phyloP scores from a whole-genome alignment of 2,113 vertebrate species.

The Tenebrosternarchus preto region DNA sequence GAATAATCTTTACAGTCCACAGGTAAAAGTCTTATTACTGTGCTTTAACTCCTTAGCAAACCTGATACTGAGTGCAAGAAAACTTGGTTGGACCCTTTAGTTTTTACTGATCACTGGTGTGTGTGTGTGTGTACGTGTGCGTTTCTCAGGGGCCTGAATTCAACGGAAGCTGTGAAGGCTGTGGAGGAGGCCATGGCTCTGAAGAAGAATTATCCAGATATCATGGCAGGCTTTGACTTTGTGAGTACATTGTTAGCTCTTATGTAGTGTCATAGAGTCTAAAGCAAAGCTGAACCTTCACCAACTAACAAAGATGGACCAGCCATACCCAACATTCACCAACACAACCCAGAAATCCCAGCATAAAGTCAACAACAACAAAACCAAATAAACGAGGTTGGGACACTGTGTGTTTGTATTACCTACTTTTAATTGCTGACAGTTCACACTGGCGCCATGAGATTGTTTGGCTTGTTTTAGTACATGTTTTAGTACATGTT shows the following conservation, averaged over 20 bases:
- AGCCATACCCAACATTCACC: too few relatives aligned
- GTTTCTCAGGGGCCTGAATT: slow-evolving; percentile 71
- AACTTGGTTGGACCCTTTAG: too few relatives aligned
- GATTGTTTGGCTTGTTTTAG: not conserved
- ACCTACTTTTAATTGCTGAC: not conserved
- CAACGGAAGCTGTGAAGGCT: slow-evolving; percentile 64
- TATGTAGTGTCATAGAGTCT: not conserved
- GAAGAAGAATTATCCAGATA: slow-evolving; percentile 75
- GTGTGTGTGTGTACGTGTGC: slow-evolving; percentile 37
- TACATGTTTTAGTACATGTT: not conserved
- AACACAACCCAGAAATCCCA: too few relatives aligned
- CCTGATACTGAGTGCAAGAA: too few relatives aligned
- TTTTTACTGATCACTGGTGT: not conserved
- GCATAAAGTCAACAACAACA: too few relatives aligned
- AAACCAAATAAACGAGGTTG: too few relatives aligned
- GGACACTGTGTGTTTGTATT: not conserved
- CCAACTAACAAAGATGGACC: too few relatives aligned
- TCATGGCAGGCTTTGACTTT: slow-evolving; percentile 89
- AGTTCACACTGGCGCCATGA: not conserved
- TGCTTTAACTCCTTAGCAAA: too few relatives aligned
- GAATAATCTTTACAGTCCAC: slow-evolving; percentile 76
- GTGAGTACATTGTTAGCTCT: slow-evolving; percentile 65
- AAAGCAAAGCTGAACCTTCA: not conserved
- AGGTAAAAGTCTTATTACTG: slow-evolving; percentile 57
- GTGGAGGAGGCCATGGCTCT: slow-evolving; percentile 77